Evolutionary conservation across 1,140 invertebrate genomes (phyloP), one percentile per base, ranked within the genome.

Genomic region (Drosophila azteca): DNA sequence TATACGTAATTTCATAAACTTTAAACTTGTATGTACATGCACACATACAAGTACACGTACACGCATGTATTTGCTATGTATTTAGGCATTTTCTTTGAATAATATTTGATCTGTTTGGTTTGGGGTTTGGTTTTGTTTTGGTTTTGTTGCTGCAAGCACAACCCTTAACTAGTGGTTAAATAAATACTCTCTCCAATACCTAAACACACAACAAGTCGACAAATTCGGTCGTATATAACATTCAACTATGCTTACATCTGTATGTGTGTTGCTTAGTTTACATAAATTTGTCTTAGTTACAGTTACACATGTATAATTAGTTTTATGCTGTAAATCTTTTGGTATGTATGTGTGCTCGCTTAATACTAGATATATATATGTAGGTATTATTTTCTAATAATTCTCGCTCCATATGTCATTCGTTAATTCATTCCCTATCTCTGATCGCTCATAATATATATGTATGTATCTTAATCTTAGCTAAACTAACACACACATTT

Each of bases 121-220:
- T 46, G 22, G 22, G 44, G 46, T 67, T 24, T 66, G 11, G 24
- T 0, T 49, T 49, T 62, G 41, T 67, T 24, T 66, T n/a, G 24
- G 0, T 49, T 49, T 62, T 58, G 49, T 20, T 13, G 35, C 66
- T 35, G 57, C 50, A 57, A 68, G 68, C 51, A 69, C 51, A 69
- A 58, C 64, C 63, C 66, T 69, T 57, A 69, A 49, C 65, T 69
- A 69, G 51, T 69, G 51, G 51, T n/a, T 50, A 66, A 39, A 39
- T 50, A 66, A 39, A 39, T 13, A 7, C 6, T 49, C 20, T 49
- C 20, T 26, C 31, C 15, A 8, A n/a, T 24, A 29, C 44, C 43
- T 50, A 69, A 64, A 57, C 6, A 69, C 48, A 58, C 50, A 69
- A 68, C 51, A 31, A 31, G 31, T 29, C 17, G 7, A 24, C 64